phyloP scores from a whole-genome alignment of 2,888 invertebrate genomes.

The Lasioglossum vierecki region DNA sequence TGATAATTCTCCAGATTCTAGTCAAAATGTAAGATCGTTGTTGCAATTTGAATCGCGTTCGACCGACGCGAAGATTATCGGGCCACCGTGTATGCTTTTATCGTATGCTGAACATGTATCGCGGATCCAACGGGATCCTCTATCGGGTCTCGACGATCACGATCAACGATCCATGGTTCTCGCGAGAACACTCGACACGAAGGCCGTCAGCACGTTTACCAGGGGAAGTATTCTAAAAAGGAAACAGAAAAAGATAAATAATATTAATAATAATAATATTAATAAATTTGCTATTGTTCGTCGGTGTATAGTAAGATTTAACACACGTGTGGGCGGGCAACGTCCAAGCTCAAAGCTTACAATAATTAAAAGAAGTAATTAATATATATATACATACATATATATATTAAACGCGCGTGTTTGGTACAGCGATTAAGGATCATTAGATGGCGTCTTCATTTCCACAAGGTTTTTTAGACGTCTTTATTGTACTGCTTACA shows the following conservation, averaged over 20 bases:
- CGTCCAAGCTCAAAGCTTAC: constrained; percentile 80
- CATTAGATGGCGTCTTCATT: constrained; percentile 67
- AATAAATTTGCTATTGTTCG: constrained; percentile 45
- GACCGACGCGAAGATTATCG: constrained; percentile 12
- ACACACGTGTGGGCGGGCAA: constrained; percentile 51
- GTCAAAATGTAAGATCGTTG: constrained; percentile 64
- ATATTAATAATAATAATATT: constrained; percentile 14
- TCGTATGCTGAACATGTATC: not conserved
- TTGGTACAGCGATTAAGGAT: constrained; percentile 55
- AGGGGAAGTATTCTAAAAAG: constrained; percentile 31
- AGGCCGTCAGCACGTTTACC: constrained; percentile 54
- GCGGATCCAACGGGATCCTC: not conserved
- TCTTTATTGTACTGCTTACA: constrained; percentile 76
- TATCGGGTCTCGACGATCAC: not conserved
- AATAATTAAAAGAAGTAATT: constrained; percentile 74
- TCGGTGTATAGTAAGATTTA: constrained; percentile 55
- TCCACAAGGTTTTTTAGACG: constrained; percentile 69
- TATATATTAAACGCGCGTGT: constrained; percentile 58
- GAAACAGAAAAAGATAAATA: not conserved
- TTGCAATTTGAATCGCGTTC: constrained; percentile 14
- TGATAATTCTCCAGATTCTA: constrained; percentile 62
- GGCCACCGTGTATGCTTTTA: not conserved
- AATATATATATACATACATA: constrained; percentile 67
- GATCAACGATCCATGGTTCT: not conserved
- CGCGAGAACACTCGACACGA: not conserved